Evolutionary conservation across 2,113 vertebrate genomes (phyloP).

Genomic region (Ptyas mucosa): DNA sequence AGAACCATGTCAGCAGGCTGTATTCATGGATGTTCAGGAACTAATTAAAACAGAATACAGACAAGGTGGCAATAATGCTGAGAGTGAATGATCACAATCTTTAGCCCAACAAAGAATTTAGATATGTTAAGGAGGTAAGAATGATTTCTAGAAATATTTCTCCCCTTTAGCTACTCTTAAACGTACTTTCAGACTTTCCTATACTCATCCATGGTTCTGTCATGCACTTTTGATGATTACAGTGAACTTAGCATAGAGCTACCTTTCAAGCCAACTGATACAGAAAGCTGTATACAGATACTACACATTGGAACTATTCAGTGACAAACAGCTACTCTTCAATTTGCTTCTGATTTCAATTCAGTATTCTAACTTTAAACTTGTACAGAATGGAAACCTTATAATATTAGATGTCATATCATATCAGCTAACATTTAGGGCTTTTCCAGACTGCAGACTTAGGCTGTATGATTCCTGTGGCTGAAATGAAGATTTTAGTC

Average conservation of each 20-base stretch:
- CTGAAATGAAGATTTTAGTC: background rate
- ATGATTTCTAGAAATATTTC: background rate
- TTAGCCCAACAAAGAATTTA: background rate
- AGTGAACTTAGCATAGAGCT: background rate
- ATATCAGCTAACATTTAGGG: background rate
- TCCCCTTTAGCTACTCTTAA: background rate
- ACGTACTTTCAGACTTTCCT: background rate
- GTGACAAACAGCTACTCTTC: background rate
- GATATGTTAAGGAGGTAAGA: background rate
- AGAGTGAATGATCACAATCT: background rate
- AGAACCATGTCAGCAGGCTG: background rate
- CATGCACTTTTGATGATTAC: background rate
- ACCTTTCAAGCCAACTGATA: no score
- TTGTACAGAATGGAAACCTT: no score
- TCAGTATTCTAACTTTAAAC: no score
- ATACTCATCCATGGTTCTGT: background rate
- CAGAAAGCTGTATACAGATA: background rate
- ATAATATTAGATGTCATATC: no score
- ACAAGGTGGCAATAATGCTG: background rate
- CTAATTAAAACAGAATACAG: background rate
- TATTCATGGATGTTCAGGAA: background rate
- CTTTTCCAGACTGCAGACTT: background rate
- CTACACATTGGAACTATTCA: background rate
- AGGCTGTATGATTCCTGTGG: background rate
- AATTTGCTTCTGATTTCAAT: no score